These are phyloP conservation scores for Sialis fuliginosa DNA, from an alignment of 2,888 invertebrate genomes.

Conservation along the genomic window DNA sequence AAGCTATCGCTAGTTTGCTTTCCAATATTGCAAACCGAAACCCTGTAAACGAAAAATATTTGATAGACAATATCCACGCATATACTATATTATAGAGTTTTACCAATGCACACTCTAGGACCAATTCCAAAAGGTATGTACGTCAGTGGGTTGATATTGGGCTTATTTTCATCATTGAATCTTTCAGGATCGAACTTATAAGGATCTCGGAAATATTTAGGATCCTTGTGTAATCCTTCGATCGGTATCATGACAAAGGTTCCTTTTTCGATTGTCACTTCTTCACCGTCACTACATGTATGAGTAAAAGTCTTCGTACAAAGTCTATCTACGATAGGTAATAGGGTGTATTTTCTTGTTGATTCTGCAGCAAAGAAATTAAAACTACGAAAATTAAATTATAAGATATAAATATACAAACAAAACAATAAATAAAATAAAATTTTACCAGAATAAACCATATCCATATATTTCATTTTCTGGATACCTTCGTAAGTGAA, in stretches of 20 bases:
- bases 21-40: constrained; percentile 10
- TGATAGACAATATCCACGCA: background rate
- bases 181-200: constrained; percentile 32
- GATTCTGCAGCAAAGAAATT: constrained; percentile 19
- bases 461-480: constrained; percentile 34
- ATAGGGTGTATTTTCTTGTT: constrained; percentile 29
- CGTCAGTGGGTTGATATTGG: constrained; percentile 28
- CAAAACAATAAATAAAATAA: no score
- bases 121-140: constrained; percentile 34
- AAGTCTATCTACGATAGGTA: constrained; percentile 24
- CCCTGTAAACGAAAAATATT: constrained; percentile 7
- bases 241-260: constrained; percentile 28
- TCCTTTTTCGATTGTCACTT: constrained; percentile 24
- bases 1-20: constrained; percentile 4
- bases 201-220: constrained; percentile 35
- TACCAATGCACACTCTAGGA: constrained; percentile 24
- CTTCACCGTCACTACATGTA: constrained; percentile 20
- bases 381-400: no score
- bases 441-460: constrained; percentile 31
- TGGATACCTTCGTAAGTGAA: constrained; percentile 30
- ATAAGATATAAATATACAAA: no score
- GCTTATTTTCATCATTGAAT: constrained; percentile 33
- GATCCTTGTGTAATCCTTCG: constrained; percentile 34
- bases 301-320: constrained; percentile 31
- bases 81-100: no score